Percentiles rank a stretch among this genome's conserved stretches.
These are phyloP conservation scores for Morone saxatilis DNA, from an alignment of 2,113 vertebrate species.

Conservation along the genomic window DNA sequence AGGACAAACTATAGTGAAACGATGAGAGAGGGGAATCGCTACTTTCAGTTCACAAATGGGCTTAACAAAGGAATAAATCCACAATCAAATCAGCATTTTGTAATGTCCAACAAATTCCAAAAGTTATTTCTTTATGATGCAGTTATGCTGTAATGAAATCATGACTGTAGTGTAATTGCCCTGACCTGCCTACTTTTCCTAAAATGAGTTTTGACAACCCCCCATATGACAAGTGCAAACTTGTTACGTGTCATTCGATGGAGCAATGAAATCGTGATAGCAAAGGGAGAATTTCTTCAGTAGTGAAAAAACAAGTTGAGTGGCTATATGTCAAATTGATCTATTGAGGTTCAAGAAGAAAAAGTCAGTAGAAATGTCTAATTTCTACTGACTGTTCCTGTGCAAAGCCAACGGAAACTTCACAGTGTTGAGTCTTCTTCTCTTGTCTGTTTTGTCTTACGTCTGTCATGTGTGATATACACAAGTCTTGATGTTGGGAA, in stretches of 20 bases:
- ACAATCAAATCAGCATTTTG: neutral
- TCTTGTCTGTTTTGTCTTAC: too few species aligned
- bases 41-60: neutral
- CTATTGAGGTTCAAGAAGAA: neutral
- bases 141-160: neutral
- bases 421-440: too few species aligned
- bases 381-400: too few species aligned
- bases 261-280: neutral
- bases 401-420: too few species aligned
- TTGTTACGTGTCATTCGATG: constrained; percentile 30
- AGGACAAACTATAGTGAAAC: constrained; percentile 48
- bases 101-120: neutral
- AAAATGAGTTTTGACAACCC: constrained; percentile 35
- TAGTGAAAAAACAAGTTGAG: neutral
- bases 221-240: constrained; percentile 23
- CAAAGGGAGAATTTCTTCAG: neutral
- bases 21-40: constrained; percentile 17
- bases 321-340: neutral
- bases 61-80: neutral
- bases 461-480: too few species aligned
- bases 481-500: too few species aligned
- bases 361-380: too few species aligned
- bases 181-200: constrained; percentile 22
- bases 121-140: neutral
- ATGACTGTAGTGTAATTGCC: constrained; percentile 12